Percentiles rank a stretch among this genome's conserved stretches.
Evolutionary conservation across 92 coral and sea anemone species (phyloP).

Genomic region (Montipora capitata): DNA sequence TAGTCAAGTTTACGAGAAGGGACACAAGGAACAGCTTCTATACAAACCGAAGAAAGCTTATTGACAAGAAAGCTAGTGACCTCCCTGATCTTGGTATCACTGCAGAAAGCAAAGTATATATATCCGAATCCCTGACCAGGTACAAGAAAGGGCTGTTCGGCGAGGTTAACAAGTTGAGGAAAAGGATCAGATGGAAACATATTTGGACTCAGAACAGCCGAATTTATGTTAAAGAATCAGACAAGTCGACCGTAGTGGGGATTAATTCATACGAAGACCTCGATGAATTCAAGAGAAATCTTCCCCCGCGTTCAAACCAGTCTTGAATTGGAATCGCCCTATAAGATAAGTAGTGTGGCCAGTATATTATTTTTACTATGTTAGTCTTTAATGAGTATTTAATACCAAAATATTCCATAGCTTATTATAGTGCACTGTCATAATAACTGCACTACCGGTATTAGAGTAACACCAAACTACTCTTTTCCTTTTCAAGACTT

Average conservation of each 20-base stretch:
- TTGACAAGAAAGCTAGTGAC: constrained; percentile 42
- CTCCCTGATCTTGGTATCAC: too few species aligned
- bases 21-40: constrained; percentile 44
- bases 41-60: constrained; percentile 45
- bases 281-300: constrained; percentile 2
- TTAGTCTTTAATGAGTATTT: too few species aligned
- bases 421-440: constrained; percentile 16
- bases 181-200: constrained; percentile 12
- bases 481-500: constrained; percentile 10
- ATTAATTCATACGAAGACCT: constrained; percentile 11
- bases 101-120: too few species aligned
- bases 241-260: constrained; percentile 9
- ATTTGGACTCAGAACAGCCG: constrained; percentile 18
- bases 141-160: too few species aligned
- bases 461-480: constrained; percentile 28
- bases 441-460: constrained; percentile 14
- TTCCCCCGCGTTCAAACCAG: constrained; percentile 8
- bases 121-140: too few species aligned
- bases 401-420: too few species aligned
- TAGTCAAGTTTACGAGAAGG: constrained; percentile 55
- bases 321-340: constrained; percentile 1
- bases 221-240: constrained; percentile 10
- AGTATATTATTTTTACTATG: background rate
- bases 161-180: constrained; percentile 4
- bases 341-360: constrained; percentile 24